Base-by-base conservation (phyloP, 2,113 vertebrate genomes). In the Apaloderma vittatum region DNA sequence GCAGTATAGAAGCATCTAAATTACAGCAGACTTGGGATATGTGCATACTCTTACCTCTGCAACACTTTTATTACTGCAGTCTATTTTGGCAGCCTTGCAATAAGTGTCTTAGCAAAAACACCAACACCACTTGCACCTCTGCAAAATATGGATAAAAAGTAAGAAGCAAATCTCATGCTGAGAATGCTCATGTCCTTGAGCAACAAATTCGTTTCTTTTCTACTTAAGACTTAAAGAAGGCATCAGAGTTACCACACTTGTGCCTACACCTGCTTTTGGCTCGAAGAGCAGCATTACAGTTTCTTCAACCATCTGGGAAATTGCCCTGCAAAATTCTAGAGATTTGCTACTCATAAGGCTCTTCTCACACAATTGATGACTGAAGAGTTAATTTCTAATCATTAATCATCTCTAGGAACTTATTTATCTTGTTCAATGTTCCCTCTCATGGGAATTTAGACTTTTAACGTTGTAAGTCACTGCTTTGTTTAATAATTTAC, bases 401-500 rank as follows among this genome's bases (percentile, higher is more conserved):
- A 2, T 61, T 79, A 88, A 61, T 61, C 12, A 48, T 45, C 30
- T 65, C 58, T 65, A 80, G 49, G n/a, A 95, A 75, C 90, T 90
- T 58, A 73, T 57, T 15, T 72, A 12, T 32, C 34, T 76, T 8
- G 45, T 76, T 79, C 62, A 88, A 37, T 58, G 66, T 16, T 92
- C 46, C 9, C 15, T 75, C 34, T 94, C 62, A 58, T 1, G 9
- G 51, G 54, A 92, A 93, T 86, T 78, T 72, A 75, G 49, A 72
- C 48, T 72, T 75, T 73, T 12, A 79, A 7, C 30, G 7, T 43
- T 86, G 45, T 19, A 82, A 90, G 21, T 22, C 11, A 49, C 63
- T 84, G 70, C n/a, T 84, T 74, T 70, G 37, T 51, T 88, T 86
- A 86, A 67, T 71, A 78, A 75, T 83, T 92, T 54, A 88, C 75